These are phyloP conservation scores for Baronia brevicornis DNA, from an alignment of 2,888 invertebrate genomes.

Conservation along the genomic window DNA sequence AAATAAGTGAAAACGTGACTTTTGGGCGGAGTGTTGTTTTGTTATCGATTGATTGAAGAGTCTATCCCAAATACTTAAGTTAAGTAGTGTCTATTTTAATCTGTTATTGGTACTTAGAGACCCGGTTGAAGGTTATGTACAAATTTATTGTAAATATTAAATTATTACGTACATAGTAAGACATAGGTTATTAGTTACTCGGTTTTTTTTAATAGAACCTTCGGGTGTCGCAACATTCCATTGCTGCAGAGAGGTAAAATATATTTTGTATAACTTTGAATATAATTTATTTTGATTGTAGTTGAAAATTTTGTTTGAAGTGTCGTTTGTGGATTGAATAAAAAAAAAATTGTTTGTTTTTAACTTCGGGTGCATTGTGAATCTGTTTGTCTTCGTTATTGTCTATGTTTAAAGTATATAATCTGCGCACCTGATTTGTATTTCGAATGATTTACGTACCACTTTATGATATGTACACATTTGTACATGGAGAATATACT, in stretches of 20 bases:
- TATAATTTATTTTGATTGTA: constrained; percentile 66
- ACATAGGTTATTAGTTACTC: constrained; percentile 44
- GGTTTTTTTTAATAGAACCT: constrained; percentile 40
- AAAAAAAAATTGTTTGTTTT: too few species aligned
- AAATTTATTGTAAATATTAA: constrained; percentile 66
- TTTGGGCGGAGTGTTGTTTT: constrained; percentile 43
- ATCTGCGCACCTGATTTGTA: constrained; percentile 10
- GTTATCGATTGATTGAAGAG: constrained; percentile 69
- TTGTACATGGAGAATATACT: constrained; percentile 19
- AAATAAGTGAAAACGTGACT: constrained; percentile 43
- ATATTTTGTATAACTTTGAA: constrained; percentile 47
- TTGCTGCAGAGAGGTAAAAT: constrained; percentile 35
- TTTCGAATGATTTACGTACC: constrained; percentile 5
- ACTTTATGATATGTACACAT: constrained; percentile 18
- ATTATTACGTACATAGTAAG: constrained; percentile 51
- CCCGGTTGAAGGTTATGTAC: constrained; percentile 64
- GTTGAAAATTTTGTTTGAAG: constrained; percentile 54
- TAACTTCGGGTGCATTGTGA: constrained; percentile 58
- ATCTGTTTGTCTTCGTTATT: constrained; percentile 24
- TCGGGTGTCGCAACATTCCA: constrained; percentile 55
- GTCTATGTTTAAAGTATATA: constrained; percentile 16
- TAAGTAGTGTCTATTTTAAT: constrained; percentile 56
- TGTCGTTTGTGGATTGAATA: constrained; percentile 51
- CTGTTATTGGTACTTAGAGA: constrained; percentile 49
- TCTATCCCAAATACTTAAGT: constrained; percentile 72